Percentiles rank a stretch among this genome's conserved stretches.
Conservation (phyloP, 2,888 invertebrate species). For the Cheilosia grossa region DNA sequence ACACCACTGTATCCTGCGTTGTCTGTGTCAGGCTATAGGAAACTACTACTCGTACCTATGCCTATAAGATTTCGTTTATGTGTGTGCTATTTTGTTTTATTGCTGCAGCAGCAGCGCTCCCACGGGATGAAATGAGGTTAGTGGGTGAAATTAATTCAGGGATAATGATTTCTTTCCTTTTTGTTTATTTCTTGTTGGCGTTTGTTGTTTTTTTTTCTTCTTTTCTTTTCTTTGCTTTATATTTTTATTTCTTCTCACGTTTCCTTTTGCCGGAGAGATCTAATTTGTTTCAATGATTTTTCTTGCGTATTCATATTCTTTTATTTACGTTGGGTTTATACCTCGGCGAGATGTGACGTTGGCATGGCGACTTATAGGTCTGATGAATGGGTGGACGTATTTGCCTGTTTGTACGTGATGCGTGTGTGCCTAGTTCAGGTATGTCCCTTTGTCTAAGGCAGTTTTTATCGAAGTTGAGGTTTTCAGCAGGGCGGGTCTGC, state of each 20-base stretch:
- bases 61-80: conserved; percentile 57
- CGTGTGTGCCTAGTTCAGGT: too few species aligned
- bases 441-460: too few species aligned
- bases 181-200: conserved; percentile 27
- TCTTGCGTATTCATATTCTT: conserved; percentile 47
- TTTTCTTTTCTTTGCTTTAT: conserved; percentile 10
- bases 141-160: conserved; percentile 75
- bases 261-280: conserved; percentile 51
- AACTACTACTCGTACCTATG: not conserved
- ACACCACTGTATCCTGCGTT: conserved; percentile 31
- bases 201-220: not conserved
- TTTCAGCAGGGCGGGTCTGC: too few species aligned
- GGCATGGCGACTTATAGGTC: not conserved
- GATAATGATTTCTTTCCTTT: conserved; percentile 73
- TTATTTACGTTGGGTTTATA: not conserved
- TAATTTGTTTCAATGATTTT: conserved; percentile 69
- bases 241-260: conserved; percentile 40
- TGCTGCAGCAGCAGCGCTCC: conserved; percentile 69
- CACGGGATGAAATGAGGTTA: conserved; percentile 74
- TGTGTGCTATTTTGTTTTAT: conserved; percentile 64
- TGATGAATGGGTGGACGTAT: not conserved
- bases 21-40: conserved; percentile 32
- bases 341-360: not conserved
- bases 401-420: too few species aligned
- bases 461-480: too few species aligned